These are phyloP conservation scores for Pseudopleuronectes americanus DNA, from an alignment of 2,797 vertebrate genomes.

Conservation along the genomic window DNA sequence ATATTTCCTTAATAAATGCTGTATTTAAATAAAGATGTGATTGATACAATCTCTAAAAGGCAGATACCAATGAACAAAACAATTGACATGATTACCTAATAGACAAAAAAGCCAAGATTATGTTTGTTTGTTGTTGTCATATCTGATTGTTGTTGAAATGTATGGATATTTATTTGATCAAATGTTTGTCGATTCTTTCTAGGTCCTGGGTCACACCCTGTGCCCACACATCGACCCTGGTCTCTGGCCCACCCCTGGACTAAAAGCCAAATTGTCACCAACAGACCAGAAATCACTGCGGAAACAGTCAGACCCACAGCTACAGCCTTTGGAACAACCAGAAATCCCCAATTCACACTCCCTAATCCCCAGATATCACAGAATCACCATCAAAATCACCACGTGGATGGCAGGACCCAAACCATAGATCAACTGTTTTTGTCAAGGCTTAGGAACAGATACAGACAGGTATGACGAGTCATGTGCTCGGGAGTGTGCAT, in stretches of 20 bases:
- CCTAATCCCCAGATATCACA: conserved; percentile 25
- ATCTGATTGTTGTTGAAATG: background rate
- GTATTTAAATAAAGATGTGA: background rate
- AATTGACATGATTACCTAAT: background rate
- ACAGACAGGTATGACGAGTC: conserved; percentile 76
- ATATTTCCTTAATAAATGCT: background rate
- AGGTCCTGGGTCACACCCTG: conserved; percentile 58
- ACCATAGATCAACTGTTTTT: conserved; percentile 78
- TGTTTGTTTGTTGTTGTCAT: background rate
- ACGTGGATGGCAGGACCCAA: conserved; percentile 54
- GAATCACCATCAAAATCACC: conserved; percentile 40
- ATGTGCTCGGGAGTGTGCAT: background rate
- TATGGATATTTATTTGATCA: background rate
- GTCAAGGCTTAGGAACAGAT: conserved; percentile 82
- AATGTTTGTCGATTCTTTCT: conserved; percentile 16
- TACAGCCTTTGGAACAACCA: conserved; percentile 38
- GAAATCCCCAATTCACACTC: conserved; percentile 15
- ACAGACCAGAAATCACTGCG: conserved; percentile 81
- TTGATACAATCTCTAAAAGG: background rate
- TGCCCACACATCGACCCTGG: conserved; percentile 68
- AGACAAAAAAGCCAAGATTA: background rate
- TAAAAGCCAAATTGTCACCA: conserved; percentile 71
- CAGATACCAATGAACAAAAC: background rate
- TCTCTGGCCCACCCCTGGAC: conserved; percentile 60
- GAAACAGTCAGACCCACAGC: conserved; percentile 77